These are phyloP conservation scores for Nemapogon koenigi DNA, from an alignment of 2,888 invertebrate species.

Conservation along the genomic window DNA sequence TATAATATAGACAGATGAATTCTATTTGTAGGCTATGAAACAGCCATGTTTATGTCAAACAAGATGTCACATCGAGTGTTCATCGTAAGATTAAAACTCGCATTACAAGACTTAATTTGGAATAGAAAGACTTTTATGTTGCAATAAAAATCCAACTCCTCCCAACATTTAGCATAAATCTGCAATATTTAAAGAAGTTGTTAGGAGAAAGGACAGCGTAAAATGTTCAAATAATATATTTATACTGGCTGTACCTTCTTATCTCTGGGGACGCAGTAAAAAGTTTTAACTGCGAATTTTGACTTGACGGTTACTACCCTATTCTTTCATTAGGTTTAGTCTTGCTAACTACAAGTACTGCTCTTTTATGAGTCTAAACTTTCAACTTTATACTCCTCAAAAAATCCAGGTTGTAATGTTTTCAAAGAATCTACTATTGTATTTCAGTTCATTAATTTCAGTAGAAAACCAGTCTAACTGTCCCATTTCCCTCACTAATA, in stretches of 20 bases:
- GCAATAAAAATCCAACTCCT: constrained; percentile 29
- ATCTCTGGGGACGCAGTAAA: constrained; percentile 11
- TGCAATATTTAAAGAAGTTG: constrained; percentile 44
- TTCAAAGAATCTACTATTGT: no score
- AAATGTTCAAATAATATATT: constrained; percentile 34
- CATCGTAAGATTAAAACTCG: not conserved
- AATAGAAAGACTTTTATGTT: constrained; percentile 33
- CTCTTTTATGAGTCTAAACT: no score
- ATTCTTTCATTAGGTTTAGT: constrained; percentile 12
- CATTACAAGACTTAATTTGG: constrained; percentile 47
- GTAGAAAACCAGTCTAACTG: no score
- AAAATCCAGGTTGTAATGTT: no score
- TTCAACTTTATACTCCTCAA: no score
- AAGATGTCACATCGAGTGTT: no score
- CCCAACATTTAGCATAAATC: constrained; percentile 45
- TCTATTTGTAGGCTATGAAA: no score
- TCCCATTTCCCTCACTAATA: no score
- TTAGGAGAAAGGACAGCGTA: constrained; percentile 25
- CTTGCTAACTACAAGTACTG: no score
- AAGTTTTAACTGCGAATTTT: constrained; percentile 6
- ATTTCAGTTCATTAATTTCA: no score
- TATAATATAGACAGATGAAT: no score
- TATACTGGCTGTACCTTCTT: constrained; percentile 9
- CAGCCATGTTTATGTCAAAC: no score
- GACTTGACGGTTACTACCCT: constrained; percentile 5